Evolutionary conservation across 2,797 vertebrate species (phyloP).

Genomic region (Gallinago nigripennis): DNA sequence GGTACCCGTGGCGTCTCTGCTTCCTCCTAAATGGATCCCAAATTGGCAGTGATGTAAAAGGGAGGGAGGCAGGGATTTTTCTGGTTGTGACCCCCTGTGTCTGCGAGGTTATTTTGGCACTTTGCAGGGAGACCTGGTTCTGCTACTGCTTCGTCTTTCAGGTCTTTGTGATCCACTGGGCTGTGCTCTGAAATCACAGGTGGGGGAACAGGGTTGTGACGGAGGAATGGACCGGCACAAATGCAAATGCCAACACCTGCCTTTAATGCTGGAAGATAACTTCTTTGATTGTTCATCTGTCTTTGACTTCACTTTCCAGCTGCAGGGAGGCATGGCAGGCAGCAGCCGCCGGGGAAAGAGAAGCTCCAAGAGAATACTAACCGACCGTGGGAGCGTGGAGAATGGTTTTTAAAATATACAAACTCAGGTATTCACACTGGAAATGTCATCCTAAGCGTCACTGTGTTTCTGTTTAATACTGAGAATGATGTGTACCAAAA

Average conservation of each 20-base stretch:
- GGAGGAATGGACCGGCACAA: not conserved
- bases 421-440: not conserved
- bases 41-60: not conserved
- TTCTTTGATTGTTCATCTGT: not conserved
- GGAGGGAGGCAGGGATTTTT: not conserved
- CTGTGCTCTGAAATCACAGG: not conserved
- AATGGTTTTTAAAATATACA: not conserved
- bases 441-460: not conserved
- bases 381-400: not conserved
- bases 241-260: not conserved
- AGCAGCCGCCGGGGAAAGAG: not conserved
- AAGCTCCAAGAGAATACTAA: not conserved
- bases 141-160: not conserved
- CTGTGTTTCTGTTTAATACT: not conserved
- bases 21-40: not conserved
- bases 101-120: not conserved
- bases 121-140: not conserved
- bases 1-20: not conserved
- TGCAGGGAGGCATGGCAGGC: not conserved
- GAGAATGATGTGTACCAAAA: fast-evolving
- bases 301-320: not conserved
- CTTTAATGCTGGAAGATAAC: not conserved
- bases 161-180: not conserved
- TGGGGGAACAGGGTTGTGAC: not conserved
- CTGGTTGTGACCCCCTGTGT: not conserved